Evolutionary conservation across 1,140 invertebrate species (phyloP).

Genomic region (Calephelis virginiensis): DNA sequence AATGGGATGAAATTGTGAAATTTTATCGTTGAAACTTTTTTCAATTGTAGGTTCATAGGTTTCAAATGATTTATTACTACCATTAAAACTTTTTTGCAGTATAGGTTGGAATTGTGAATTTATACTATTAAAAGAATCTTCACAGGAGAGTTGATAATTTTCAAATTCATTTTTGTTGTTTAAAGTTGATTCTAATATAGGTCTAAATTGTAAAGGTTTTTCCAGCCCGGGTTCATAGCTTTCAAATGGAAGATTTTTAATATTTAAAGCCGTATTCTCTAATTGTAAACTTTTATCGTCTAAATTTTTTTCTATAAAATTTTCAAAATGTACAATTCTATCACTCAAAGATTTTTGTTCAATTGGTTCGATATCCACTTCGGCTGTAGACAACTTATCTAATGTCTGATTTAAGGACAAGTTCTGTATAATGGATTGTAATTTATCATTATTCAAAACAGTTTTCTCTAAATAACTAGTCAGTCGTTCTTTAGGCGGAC

Average conservation of each 20-base stretch:
- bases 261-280: conserved; percentile 3
- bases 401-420: conserved; percentile 54
- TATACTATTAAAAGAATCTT: no score
- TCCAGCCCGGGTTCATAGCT: no score
- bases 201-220: no score
- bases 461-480: conserved; percentile 68
- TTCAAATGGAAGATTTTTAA: not conserved
- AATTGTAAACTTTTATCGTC: conserved; percentile 6
- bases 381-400: conserved; percentile 24
- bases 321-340: not conserved
- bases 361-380: conserved; percentile 14
- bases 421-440: conserved; percentile 69
- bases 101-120: no score
- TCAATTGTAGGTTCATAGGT: no score
- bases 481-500: conserved; percentile 67
- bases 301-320: conserved; percentile 2
- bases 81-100: not conserved
- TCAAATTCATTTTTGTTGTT: no score
- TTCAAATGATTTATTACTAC: no score
- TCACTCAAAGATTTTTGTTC: not conserved
- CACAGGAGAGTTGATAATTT: no score
- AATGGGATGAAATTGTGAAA: conserved; percentile 18
- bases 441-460: conserved; percentile 68
- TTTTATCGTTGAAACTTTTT: not conserved
- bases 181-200: no score